Evolutionary conservation across 2,797 vertebrate species (phyloP), one percentile per base, ranked within the genome.

Genomic region (Macropodus opercularis): DNA sequence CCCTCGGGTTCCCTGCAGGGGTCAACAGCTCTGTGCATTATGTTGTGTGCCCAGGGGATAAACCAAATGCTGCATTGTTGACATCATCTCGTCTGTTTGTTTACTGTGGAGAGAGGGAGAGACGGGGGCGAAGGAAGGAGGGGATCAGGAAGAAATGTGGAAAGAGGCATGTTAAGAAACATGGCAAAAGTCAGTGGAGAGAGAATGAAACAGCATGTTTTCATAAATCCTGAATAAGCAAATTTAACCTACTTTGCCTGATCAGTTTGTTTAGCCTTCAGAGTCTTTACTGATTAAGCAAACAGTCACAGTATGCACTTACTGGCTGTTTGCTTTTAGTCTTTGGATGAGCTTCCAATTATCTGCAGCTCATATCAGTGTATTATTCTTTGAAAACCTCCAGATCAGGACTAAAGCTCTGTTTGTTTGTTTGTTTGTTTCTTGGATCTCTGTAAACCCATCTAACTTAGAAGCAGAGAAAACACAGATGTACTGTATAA

Each of bases 41-140:
- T 70, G 72, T 71, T 64, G 79, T 78, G 77, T 86, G 73, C 79
- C 68, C 62, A 72, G 46, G 70, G 81, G 79, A 87, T 82, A 87
- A 87, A 85, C 83, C 72, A 84, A 84, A 85, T 82, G 72, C 49
- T 66, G 63, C 68, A 27, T 67, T 32, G 64, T 62, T 76, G 77
- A 81, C 79, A 78, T 89, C 84, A 83, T 84, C 53, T 56, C 31
- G 68, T 77, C 63, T 85, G 80, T 86, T 84, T 86, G 76, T 82
- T 84, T 87, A 74, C 18, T 4, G 35, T 44, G 29, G 43, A 35
- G 13, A 22, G 48, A 14, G 21, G 15, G 40, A 48, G 38, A 32
- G 31, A 67, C 48, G 49, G 49, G 57, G 50, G 49, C 29, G 14
- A 34, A 46, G 64, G 63, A 63, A 53, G 39, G 17, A 27, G 54